Base-by-base conservation (phyloP, 2,888 invertebrate genomes). In the Agrenia bidenticulata region DNA sequence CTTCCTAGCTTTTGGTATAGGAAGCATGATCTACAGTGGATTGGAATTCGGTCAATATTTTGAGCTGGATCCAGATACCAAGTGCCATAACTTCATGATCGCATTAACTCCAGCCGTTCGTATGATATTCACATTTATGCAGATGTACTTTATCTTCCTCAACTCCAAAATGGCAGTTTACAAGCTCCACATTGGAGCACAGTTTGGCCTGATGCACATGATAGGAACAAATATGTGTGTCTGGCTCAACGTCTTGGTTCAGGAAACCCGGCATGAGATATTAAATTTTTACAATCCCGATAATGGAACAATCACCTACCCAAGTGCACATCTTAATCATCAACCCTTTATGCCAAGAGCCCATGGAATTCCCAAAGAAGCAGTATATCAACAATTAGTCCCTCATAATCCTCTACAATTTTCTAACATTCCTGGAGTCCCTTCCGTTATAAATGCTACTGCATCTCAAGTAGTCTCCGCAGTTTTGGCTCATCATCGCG, bases 191-290 rank as follows among this genome's bases (percentile, higher is more conserved):
- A 59, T 74, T 17, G 86, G 94, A 65, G 95, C 96, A 0, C 85
- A 95, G 70, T 95, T 98, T 78, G 98, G 98, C 1, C 84, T 97
- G 66, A 97, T 98, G 97, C 98, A 98, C 80, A 94, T 98, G 93
- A 92, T 98, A 64, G 97, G 96, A 24, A 96, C 97, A 13, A 98
- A 98, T 82, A 82, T 98, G 58, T 96, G 96, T 74, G 95, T 97
- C 19, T 98, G 98, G 98, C 83, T 97, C 45, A 91, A 93, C 79
- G 94, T 94, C 0, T 84, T 96, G 26, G 90, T 96, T 2, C 92
- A 94, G 81, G 96, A 97, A 82, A 95, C 95, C 0, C 92, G 95
- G 79, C 95, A 94, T 80, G 94, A 95, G 81, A 93, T 95, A 74
- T 84, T 93, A 53, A 91, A 92, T 1, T 92, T 94, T 80, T 92